Evolutionary conservation across 2,888 invertebrate species (phyloP).

Genomic region (Pachycephus smyrnensis): DNA sequence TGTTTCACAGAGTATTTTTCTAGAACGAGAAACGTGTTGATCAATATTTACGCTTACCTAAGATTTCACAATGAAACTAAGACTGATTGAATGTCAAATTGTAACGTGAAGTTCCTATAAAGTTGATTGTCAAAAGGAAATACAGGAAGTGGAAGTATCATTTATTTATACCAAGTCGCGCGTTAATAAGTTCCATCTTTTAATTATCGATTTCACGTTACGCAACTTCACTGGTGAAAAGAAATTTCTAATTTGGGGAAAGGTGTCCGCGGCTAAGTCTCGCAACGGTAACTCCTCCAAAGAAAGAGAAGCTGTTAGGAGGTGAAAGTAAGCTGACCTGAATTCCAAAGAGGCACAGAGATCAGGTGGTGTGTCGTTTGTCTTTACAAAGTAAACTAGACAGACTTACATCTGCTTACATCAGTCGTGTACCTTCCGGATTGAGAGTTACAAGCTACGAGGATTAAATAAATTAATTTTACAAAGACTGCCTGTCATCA

Average conservation of each 20-base stretch:
- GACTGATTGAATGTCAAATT: slow-evolving; percentile 42
- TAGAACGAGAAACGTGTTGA: neutral
- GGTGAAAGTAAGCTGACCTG: slow-evolving; percentile 34
- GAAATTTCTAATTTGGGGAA: neutral
- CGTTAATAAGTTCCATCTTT: neutral
- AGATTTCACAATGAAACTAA: slow-evolving; percentile 30
- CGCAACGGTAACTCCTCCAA: neutral
- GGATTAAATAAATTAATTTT: too few relatives aligned
- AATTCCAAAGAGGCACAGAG: slow-evolving; percentile 1
- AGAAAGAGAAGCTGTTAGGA: neutral
- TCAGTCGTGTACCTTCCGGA: neutral
- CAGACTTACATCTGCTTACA: neutral
- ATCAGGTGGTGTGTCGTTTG: neutral
- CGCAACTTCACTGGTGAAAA: neutral
- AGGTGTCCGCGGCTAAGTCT: neutral
- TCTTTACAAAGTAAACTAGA: neutral
- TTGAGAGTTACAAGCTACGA: too few relatives aligned
- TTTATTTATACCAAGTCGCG: neutral
- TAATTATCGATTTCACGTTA: neutral
- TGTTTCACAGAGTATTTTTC: neutral
- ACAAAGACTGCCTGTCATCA: too few relatives aligned
- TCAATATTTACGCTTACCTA: slow-evolving; percentile 2
- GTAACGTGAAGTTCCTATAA: slow-evolving; percentile 45
- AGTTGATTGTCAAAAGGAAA: slow-evolving; percentile 11
- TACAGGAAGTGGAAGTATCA: neutral